Evolutionary conservation across 1,140 invertebrate genomes (phyloP).

Genomic region (Thalassaphorura encarpata): DNA sequence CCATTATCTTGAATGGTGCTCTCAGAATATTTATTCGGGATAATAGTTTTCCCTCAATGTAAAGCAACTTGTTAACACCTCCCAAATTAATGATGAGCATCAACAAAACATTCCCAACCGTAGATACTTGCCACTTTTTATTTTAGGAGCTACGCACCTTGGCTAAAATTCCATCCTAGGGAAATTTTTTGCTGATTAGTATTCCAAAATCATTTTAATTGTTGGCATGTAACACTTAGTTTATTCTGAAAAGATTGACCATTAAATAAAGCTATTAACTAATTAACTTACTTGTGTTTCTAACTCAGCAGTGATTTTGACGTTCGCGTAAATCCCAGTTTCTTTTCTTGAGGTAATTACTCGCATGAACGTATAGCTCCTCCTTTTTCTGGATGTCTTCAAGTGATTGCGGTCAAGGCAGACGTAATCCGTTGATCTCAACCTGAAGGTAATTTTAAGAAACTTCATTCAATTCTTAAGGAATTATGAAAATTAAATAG

Average conservation of each 20-base stretch:
- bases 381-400: too few relatives aligned
- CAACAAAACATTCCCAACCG: conserved; percentile 58
- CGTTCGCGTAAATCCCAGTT: neutral
- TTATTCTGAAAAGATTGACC: too few relatives aligned
- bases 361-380: neutral
- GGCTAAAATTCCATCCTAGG: conserved; percentile 57
- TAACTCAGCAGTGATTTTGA: neutral
- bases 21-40: neutral
- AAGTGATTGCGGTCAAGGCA: too few relatives aligned
- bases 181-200: neutral
- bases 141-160: conserved; percentile 59
- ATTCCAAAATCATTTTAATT: too few relatives aligned
- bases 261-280: too few relatives aligned
- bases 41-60: neutral
- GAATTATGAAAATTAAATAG: too few relatives aligned
- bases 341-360: conserved; percentile 9
- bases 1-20: neutral
- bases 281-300: neutral
- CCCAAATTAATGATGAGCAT: conserved; percentile 79
- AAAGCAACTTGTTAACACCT: conserved; percentile 61
- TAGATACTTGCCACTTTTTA: conserved; percentile 38
- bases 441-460: too few relatives aligned
- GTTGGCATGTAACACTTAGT: too few relatives aligned
- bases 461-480: too few relatives aligned
- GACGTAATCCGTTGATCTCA: too few relatives aligned